These are phyloP conservation scores for Bellardia bayeri DNA, from an alignment of 2,888 invertebrate species.

Conservation along the genomic window DNA sequence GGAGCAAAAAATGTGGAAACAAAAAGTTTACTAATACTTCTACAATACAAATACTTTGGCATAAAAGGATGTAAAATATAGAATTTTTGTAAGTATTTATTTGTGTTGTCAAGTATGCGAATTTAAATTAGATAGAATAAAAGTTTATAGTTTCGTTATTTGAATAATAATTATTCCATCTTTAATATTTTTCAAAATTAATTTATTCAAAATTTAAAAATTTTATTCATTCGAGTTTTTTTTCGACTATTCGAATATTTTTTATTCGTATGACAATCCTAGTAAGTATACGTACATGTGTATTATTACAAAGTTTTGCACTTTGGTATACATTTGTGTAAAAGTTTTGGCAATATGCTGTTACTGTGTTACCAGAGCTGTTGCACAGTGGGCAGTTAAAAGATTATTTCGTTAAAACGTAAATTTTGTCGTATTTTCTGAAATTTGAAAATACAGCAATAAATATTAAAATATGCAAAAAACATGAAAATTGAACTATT, in stretches of 20 bases:
- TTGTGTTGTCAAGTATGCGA: not conserved
- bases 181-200: no score
- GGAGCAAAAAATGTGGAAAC: not conserved
- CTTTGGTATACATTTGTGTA: conserved; percentile 69
- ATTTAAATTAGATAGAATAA: no score
- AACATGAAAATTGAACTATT: no score
- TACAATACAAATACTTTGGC: conserved; percentile 48
- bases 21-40: conserved; percentile 38
- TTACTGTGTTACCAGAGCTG: conserved; percentile 36
- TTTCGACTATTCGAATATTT: no score
- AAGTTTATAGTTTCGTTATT: no score
- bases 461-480: no score
- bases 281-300: not conserved
- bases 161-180: no score
- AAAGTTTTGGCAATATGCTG: conserved; percentile 59
- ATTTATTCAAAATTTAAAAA: no score
- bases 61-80: conserved; percentile 9
- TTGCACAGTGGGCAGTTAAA: conserved; percentile 28
- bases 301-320: conserved; percentile 66
- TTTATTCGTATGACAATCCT: no score
- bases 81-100: not conserved
- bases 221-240: no score
- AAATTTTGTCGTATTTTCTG: not conserved
- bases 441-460: no score
- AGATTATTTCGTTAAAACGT: not conserved